Evolutionary conservation across 1,140 invertebrate species (phyloP), one percentile per base, ranked within the genome.

Genomic region (Mizuhopecten yessoensis): DNA sequence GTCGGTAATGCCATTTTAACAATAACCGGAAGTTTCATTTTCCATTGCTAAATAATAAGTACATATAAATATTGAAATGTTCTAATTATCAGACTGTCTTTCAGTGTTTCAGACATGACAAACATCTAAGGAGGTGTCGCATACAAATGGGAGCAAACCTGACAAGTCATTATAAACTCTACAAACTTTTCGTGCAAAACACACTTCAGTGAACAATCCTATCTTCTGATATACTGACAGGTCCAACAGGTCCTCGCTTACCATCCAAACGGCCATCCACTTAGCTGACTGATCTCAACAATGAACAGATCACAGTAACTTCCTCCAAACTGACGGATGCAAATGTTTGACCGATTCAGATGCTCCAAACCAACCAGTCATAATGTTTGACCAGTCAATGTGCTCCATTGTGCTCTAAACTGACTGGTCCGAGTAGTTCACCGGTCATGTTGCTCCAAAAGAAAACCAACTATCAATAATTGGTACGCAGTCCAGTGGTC

Each of bases 101-200:
- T n/a, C n/a, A n/a, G n/a, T n/a, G n/a, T n/a, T n/a, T n/a, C n/a
- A n/a, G n/a, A n/a, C n/a, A n/a, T n/a, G n/a, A n/a, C n/a, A n/a
- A n/a, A n/a, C n/a, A n/a, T n/a, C n/a, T n/a, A n/a, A n/a, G n/a
- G n/a, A n/a, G n/a, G n/a, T n/a, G n/a, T n/a, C n/a, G n/a, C n/a
- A 29, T 9, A 75, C 57, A 75, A 75, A 75, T 29, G 17, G 57
- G 57, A 75, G 13, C n/a, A 75, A 75, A 75, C 57, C 29, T 75
- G 29, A 75, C 57, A 75, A n/a, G n/a, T n/a, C n/a, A n/a, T 23
- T 29, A 75, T 75, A 75, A 75, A 75, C 57, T 75, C 57, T 75
- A 23, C 9, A n/a, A 75, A 75, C 57, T 17, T 29, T 75, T 9
- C 17, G 23, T 75, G n/a, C 17, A n/a, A 9, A 75, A 75, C 57